Evolutionary conservation across 1,140 invertebrate species (phyloP), one percentile per base, ranked within the genome.

Genomic region (Copidosoma floridanum): DNA sequence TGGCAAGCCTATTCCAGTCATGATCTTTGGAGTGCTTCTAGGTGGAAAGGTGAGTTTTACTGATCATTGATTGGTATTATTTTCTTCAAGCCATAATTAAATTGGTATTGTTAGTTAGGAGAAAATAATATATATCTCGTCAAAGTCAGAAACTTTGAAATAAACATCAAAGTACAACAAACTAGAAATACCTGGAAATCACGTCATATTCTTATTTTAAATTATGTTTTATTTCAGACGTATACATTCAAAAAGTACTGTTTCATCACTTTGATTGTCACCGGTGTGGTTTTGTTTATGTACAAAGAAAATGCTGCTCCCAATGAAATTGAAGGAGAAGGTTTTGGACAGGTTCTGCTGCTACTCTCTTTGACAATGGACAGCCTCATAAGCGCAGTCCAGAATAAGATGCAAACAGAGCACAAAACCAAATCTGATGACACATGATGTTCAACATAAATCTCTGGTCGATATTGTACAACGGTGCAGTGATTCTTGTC

Each of bases 381-480:
- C 82, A 97, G 98, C 1, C 73, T 99, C 2, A 96, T 91, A 3
- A 87, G 87, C 16, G 87, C 88, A 4, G 81, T 88, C 8, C 88
- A 91, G 75, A 95, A 98, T 73, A 83, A 90, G 46, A 97, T 98
- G 84, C 86, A 92, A 72, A 82, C 86, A 26, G 88, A 94, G 68
- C 86, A 93, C 63, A 88, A 91, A 60, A 91, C 94, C 0, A 89
- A 91, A 61, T 93, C 94, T 4, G 88, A n/a, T n/a, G 92, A 54
- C 87, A 91, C 68, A 97, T 99, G 94, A 99, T 99, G 97, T 78
- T 91, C 27, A 88, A 89, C 63, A 94, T 97, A 83, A 99, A 99
- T 76, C 79, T 90, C 50, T 99, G 93, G 89, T 93, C 93, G 21
- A 82, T 83, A 20, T 63, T 89, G 0, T 88, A 85, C 73, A 74